These are phyloP conservation scores for Sinotaia quadrata DNA, from an alignment of 2,888 invertebrate genomes.

Conservation along the genomic window DNA sequence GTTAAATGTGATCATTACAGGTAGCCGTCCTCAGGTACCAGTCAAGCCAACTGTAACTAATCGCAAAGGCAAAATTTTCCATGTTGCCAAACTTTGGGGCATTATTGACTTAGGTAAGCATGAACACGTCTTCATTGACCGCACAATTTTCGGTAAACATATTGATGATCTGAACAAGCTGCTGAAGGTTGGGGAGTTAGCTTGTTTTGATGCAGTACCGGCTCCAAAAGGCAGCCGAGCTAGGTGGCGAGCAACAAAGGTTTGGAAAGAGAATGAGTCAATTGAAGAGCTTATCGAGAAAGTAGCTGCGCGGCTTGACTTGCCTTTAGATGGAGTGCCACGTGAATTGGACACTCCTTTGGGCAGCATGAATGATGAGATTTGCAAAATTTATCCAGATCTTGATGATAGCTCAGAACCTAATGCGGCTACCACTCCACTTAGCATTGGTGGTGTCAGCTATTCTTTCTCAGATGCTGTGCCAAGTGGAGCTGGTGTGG, in stretches of 20 bases:
- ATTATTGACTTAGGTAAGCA: conserved; percentile 73
- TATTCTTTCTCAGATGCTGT: conserved; percentile 68
- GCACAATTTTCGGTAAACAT: conserved; percentile 68
- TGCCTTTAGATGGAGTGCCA: conserved; percentile 52
- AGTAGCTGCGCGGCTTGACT: conserved; percentile 56
- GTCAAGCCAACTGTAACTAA: conserved; percentile 60
- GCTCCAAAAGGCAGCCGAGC: conserved; percentile 72
- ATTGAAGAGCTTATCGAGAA: conserved; percentile 64
- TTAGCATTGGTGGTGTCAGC: conserved; percentile 59
- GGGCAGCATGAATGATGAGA: conserved; percentile 69
- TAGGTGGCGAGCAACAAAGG: conserved; percentile 71
- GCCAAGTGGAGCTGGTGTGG: conserved; percentile 69
- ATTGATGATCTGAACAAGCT: conserved; percentile 71
- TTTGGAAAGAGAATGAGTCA: conserved; percentile 71
- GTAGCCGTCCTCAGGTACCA: conserved; percentile 63
- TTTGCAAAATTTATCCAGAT: conserved; percentile 62
- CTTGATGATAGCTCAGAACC: conserved; percentile 57
- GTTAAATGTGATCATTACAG: conserved; percentile 70
- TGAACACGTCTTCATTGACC: conserved; percentile 73
- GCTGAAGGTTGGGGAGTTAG: conserved; percentile 68
- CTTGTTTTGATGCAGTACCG: conserved; percentile 71
- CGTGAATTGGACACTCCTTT: conserved; percentile 53
- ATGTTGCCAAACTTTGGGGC: conserved; percentile 73
- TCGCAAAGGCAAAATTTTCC: conserved; percentile 70
- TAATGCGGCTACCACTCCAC: conserved; percentile 46